These are phyloP conservation scores for Chaenodraco wilsoni DNA, from an alignment of 2,797 vertebrate genomes.

Conservation along the genomic window DNA sequence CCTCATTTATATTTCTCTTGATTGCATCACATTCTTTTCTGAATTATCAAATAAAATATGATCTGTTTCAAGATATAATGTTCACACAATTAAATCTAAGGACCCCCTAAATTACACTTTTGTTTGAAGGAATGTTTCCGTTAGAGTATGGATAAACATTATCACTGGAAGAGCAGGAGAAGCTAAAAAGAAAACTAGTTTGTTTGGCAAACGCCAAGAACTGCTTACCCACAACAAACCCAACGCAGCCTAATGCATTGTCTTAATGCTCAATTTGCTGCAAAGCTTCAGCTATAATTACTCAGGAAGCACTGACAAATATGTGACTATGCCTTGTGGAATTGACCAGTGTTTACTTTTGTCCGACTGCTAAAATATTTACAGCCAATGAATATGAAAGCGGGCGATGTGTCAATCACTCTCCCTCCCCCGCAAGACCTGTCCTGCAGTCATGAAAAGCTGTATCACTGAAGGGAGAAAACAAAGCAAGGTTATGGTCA, in stretches of 20 bases:
- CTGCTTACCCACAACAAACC: slow-evolving; percentile 55
- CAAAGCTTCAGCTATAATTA: slow-evolving; percentile 62
- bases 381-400: slow-evolving; percentile 67
- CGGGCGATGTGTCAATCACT: slow-evolving; percentile 38
- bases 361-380: slow-evolving; percentile 65
- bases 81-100: slow-evolving; percentile 2
- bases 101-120: background rate
- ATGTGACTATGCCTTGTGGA: slow-evolving; percentile 38
- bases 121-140: slow-evolving; percentile 27
- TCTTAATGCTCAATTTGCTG: slow-evolving; percentile 69
- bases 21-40: no score
- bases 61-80: slow-evolving; percentile 7
- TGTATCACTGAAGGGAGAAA: slow-evolving; percentile 26
- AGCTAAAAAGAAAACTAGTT: slow-evolving; percentile 37
- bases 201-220: slow-evolving; percentile 41
- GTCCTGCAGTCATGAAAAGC: slow-evolving; percentile 10
- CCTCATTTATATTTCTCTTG: no score
- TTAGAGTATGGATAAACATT: slow-evolving; percentile 21
- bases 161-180: slow-evolving; percentile 24
- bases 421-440: background rate
- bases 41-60: background rate
- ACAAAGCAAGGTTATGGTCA: slow-evolving; percentile 63
- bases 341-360: slow-evolving; percentile 66
- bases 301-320: slow-evolving; percentile 63
- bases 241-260: slow-evolving; percentile 49